phyloP scores from a whole-genome alignment of 2,113 vertebrate species.

The Ctenomys sociabilis region DNA sequence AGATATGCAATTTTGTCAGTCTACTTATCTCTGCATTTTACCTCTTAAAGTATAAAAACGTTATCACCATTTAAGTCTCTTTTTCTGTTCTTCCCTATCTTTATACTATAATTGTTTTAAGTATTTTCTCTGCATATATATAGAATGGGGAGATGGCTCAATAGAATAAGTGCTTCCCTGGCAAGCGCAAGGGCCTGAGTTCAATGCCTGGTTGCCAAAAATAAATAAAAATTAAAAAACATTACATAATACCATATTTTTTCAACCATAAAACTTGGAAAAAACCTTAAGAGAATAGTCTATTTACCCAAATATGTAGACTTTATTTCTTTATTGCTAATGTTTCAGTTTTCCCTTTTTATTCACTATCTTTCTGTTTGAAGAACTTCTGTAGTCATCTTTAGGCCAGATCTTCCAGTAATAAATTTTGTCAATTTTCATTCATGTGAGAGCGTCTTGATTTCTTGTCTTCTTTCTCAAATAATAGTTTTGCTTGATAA shows the following conservation, averaged over 20 bases:
- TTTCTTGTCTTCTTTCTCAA: constrained; percentile 8
- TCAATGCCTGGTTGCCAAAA: no score
- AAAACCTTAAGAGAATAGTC: constrained; percentile 29
- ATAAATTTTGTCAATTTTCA: constrained; percentile 25
- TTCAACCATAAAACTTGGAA: neutral
- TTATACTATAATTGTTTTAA: constrained; percentile 17
- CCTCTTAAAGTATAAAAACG: constrained; percentile 30
- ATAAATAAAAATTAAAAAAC: no score
- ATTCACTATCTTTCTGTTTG: constrained; percentile 43
- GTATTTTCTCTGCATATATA: constrained; percentile 37
- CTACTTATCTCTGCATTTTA: constrained; percentile 37
- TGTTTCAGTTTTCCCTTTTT: constrained; percentile 40
- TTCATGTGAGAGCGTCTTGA: constrained; percentile 33
- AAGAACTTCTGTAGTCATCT: constrained; percentile 33
- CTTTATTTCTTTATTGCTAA: constrained; percentile 40
- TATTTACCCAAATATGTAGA: neutral
- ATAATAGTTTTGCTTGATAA: neutral
- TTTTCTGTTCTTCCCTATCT: neutral
- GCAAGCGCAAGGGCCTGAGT: no score
- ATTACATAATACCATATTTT: constrained; percentile 21
- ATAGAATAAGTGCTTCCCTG: no score
- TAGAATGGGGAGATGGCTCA: no score
- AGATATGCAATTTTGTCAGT: neutral
- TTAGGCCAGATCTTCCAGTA: neutral
- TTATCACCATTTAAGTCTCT: constrained; percentile 3